These are phyloP conservation scores for Biston stratarius DNA, from an alignment of 2,888 invertebrate species.

Conservation along the genomic window DNA sequence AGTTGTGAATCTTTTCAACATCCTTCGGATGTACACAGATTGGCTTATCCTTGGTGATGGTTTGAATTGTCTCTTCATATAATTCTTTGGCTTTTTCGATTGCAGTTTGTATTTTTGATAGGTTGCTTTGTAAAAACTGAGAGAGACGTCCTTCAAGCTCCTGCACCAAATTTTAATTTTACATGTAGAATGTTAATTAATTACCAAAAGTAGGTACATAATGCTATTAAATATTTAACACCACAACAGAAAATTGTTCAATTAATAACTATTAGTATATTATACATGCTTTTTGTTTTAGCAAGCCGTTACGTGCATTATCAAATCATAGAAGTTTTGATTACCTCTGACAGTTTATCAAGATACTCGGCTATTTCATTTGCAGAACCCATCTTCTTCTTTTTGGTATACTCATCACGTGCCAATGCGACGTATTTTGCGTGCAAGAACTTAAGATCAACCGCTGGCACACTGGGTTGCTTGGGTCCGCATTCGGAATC, in stretches of 20 bases:
- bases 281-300: not conserved
- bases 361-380: not conserved
- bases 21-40: conserved; percentile 11
- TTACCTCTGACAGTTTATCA: conserved; percentile 5
- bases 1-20: not conserved
- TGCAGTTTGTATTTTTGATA: conserved; percentile 28
- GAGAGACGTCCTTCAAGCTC: conserved; percentile 18
- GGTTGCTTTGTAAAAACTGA: conserved; percentile 31
- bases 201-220: too few species aligned
- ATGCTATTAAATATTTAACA: not conserved
- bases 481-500: conserved; percentile 5
- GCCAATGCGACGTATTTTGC: conserved; percentile 4
- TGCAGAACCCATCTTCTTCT: conserved; percentile 12
- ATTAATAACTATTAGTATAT: not conserved
- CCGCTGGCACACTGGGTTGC: conserved; percentile 8
- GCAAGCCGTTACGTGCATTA: not conserved
- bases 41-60: not conserved
- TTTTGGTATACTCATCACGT: not conserved
- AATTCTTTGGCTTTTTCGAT: conserved; percentile 27
- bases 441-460: conserved; percentile 13
- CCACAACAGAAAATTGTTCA: not conserved
- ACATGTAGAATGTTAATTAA: not conserved
- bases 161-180: not conserved
- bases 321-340: not conserved
- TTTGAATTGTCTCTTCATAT: conserved; percentile 21